phyloP scores from a whole-genome alignment of 2,888 invertebrate genomes.

The Pardosa pseudoannulata region DNA sequence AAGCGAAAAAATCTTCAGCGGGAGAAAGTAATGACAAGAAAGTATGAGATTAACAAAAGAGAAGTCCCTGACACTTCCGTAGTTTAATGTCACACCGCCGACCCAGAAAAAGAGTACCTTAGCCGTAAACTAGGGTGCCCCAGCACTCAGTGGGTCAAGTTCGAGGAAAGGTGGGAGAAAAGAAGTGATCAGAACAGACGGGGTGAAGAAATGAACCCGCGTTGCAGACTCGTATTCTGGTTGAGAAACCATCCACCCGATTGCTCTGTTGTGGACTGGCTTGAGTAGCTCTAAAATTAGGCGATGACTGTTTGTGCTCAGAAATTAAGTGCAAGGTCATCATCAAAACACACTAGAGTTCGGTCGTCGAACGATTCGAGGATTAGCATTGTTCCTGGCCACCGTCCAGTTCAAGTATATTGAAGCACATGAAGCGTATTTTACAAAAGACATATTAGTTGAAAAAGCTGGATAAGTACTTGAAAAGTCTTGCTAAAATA shows the following conservation, averaged over 20 bases:
- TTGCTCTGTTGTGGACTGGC: not conserved
- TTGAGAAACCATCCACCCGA: not conserved
- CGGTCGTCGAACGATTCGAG: not conserved
- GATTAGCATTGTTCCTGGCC: too few species aligned
- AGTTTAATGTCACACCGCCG: not conserved
- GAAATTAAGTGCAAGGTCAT: constrained; percentile 9
- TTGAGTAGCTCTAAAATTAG: not conserved
- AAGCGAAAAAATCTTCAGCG: too few species aligned
- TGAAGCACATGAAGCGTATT: too few species aligned
- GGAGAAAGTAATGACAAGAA: too few species aligned
- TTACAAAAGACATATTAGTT: too few species aligned
- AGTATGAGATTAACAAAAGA: too few species aligned
- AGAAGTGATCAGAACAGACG: not conserved
- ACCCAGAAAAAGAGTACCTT: not conserved
- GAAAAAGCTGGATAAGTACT: too few species aligned
- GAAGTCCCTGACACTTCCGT: too few species aligned
- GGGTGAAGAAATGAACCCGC: not conserved
- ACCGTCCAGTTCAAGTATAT: too few species aligned
- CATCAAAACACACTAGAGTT: not conserved
- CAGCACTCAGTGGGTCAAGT: constrained; percentile 6
- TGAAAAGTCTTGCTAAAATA: too few species aligned
- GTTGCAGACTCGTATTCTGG: not conserved
- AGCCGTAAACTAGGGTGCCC: not conserved
- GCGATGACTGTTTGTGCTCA: not conserved
- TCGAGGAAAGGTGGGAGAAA: not conserved